phyloP scores from a whole-genome alignment of 2,797 vertebrate genomes.

The Clarias pachynema region DNA sequence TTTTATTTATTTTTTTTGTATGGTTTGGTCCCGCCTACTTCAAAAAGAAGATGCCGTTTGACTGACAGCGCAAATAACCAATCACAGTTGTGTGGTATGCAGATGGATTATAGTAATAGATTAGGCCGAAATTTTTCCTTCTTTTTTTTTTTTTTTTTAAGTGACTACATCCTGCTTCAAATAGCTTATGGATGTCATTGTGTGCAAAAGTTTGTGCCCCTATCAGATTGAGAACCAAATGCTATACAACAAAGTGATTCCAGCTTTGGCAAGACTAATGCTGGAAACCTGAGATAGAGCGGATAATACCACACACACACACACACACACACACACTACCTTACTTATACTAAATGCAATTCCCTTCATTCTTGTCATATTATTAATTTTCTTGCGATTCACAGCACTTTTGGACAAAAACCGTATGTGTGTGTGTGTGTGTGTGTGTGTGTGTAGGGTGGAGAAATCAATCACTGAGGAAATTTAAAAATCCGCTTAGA shows the following conservation, averaged over 20 bases:
- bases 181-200: not conserved
- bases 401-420: slow-evolving; percentile 26
- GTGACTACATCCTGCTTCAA: not conserved
- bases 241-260: not conserved
- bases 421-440: not conserved
- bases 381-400: slow-evolving; percentile 68
- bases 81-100: not conserved
- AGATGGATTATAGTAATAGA: not conserved
- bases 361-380: slow-evolving; percentile 55
- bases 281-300: not conserved
- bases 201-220: not conserved
- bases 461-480: slow-evolving; percentile 71
- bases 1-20: not conserved
- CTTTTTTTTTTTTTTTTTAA: not conserved
- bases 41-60: not conserved
- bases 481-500: slow-evolving; percentile 57
- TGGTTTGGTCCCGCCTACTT: not conserved
- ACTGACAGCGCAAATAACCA: not conserved
- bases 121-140: not conserved
- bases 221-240: not conserved
- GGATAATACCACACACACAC: not conserved
- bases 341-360: slow-evolving; percentile 56
- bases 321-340: not conserved
- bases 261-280: not conserved
- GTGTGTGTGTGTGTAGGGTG: slow-evolving; percentile 55